Evolutionary conservation across 1,140 invertebrate genomes (phyloP), one percentile per base, ranked within the genome.

Genomic region (Nixonia krombeini): DNA sequence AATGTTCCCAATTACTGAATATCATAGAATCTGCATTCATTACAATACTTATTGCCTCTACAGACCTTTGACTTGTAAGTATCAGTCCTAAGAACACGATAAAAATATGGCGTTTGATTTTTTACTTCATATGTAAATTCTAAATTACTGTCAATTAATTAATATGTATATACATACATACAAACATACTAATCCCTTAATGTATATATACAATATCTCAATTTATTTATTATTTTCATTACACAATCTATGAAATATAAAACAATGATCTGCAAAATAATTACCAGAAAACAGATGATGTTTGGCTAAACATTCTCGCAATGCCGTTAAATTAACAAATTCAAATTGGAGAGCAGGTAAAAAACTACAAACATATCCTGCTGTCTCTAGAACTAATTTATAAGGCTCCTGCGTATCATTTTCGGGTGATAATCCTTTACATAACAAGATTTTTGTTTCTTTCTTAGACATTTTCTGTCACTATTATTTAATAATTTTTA

Each of bases 41-140:
- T 10, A 63, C 42, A 12, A 68, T 31, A 31, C 53, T 18, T n/a
- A 85, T 70, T 1, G 80, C 81, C 57, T 82, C 77, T 1, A 78
- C 72, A 0, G 81, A 67, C 64, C 80, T 76, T 56, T 72, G 76
- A 70, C 83, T 85, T 10, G 82, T 85, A 23, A 84, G 56, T 59
- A 85, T 79, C 8, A 84, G 10, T 50, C 83, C 83, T 85, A 47
- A 0, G 37, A 42, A 47, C 5, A n/a, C n/a, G n/a, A n/a, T n/a
- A n/a, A n/a, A n/a, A n/a, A n/a, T n/a, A n/a, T n/a, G n/a, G n/a
- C n/a, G n/a, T n/a, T n/a, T n/a, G n/a, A n/a, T n/a, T n/a, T n/a
- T n/a, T n/a, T n/a, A n/a, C n/a, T n/a, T n/a, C n/a, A n/a, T n/a
- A n/a, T n/a, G n/a, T n/a, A n/a, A n/a, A n/a, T n/a, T n/a, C n/a